Conservation (phyloP, 2,888 invertebrate species). For the Cheilosia soror region DNA sequence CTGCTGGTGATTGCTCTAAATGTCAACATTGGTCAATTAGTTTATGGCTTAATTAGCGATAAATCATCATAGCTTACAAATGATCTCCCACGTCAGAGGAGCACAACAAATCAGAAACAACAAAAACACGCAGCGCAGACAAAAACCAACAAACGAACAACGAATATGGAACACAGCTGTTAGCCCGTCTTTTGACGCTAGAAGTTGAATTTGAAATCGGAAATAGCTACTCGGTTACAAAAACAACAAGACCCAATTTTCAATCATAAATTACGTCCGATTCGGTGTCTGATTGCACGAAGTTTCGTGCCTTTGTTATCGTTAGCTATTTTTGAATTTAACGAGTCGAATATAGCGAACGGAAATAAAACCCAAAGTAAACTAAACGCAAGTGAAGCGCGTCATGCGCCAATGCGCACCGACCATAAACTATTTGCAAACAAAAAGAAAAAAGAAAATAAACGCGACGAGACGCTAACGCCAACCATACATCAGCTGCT, state of each 20-base stretch:
- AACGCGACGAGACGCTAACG: slow-evolving; percentile 13
- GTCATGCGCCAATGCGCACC: slow-evolving; percentile 68
- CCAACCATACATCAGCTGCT: background rate
- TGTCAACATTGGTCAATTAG: slow-evolving; percentile 56
- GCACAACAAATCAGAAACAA: slow-evolving; percentile 1
- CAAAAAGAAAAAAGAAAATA: slow-evolving; percentile 16
- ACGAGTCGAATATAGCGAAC: slow-evolving; percentile 18
- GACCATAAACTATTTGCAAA: slow-evolving; percentile 47
- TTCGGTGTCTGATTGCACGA: slow-evolving; percentile 70
- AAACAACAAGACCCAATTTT: slow-evolving; percentile 25
- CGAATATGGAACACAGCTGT: slow-evolving; percentile 68
- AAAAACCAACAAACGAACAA: slow-evolving; percentile 36
- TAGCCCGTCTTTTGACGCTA: slow-evolving; percentile 21
- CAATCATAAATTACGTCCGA: slow-evolving; percentile 69
- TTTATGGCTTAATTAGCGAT: slow-evolving; percentile 51
- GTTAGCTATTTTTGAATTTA: slow-evolving; percentile 54
- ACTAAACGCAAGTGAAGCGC: slow-evolving; percentile 50
- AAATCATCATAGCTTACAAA: slow-evolving; percentile 54
- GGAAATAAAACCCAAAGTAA: slow-evolving; percentile 25
- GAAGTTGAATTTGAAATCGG: slow-evolving; percentile 54
- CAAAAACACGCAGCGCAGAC: slow-evolving; percentile 15
- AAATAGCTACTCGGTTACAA: slow-evolving; percentile 38
- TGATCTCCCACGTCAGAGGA: slow-evolving; percentile 48
- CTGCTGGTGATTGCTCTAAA: slow-evolving; percentile 22
- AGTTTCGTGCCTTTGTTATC: slow-evolving; percentile 65